Evolutionary conservation across 2,113 vertebrate species (phyloP).

Genomic region (Oreocharis arfaki): DNA sequence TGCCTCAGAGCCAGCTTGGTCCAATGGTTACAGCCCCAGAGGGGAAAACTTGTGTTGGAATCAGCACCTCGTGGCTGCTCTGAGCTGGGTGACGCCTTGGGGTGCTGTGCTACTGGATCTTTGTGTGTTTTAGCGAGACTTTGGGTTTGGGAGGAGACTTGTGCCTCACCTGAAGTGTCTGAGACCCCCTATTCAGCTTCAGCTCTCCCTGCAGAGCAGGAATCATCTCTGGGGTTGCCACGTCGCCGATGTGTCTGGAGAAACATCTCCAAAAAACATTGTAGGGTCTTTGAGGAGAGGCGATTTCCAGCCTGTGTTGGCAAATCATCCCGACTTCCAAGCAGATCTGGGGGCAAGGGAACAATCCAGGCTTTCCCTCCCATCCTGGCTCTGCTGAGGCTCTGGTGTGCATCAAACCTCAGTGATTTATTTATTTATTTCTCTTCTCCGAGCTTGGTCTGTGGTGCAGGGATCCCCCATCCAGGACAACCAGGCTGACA

Average conservation of each 20-base stretch:
- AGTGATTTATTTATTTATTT: not conserved
- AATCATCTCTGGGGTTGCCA: not conserved
- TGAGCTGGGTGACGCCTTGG: not conserved
- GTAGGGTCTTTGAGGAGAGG: not conserved
- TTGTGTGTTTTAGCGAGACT: not conserved
- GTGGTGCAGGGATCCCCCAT: not conserved
- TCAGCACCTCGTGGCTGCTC: not conserved
- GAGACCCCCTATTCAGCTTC: accelerated
- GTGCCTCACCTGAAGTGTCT: not conserved
- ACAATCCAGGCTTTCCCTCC: not conserved
- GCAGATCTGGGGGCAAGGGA: not conserved
- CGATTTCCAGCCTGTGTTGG: not conserved
- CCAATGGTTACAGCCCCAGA: not conserved
- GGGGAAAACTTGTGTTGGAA: not conserved
- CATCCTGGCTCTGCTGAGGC: not conserved
- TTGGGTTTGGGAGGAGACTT: not conserved
- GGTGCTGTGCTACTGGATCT: not conserved
- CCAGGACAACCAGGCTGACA: not conserved
- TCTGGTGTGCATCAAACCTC: not conserved
- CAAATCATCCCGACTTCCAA: not conserved
- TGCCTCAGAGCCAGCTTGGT: not conserved
- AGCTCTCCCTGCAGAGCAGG: not conserved
- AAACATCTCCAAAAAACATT: not conserved
- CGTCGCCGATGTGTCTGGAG: not conserved
- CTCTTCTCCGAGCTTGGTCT: not conserved